Conservation (phyloP, 2,797 vertebrate species). For the Chiroxiphia lanceolata region DNA sequence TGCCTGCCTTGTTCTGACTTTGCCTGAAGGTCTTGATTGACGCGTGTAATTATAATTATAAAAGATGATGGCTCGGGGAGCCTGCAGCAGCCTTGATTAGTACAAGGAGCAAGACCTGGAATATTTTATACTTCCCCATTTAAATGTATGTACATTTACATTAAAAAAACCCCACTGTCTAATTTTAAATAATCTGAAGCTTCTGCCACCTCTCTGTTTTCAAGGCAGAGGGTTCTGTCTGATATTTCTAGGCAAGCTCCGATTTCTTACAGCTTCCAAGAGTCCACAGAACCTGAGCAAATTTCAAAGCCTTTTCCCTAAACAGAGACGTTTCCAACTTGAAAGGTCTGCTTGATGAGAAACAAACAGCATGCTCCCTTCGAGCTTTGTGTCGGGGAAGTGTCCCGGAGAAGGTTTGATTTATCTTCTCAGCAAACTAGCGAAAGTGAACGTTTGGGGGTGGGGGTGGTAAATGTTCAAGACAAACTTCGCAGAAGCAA, state of each 20-base stretch:
- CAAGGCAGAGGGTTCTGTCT: neutral
- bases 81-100: slow-evolving; percentile 72
- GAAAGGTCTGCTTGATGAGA: neutral
- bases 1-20: slow-evolving; percentile 66
- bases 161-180: neutral
- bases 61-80: slow-evolving; percentile 74
- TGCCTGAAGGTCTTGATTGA: slow-evolving; percentile 74
- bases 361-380: neutral
- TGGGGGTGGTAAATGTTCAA: neutral
- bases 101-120: slow-evolving; percentile 59
- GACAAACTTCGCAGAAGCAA: neutral
- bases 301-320: neutral
- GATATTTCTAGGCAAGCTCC: neutral
- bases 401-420: neutral
- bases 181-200: slow-evolving; percentile 21
- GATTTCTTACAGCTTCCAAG: neutral
- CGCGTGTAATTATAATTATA: slow-evolving; percentile 72
- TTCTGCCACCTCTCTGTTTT: slow-evolving; percentile 6
- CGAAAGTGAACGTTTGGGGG: neutral
- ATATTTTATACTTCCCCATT: slow-evolving; percentile 61
- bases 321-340: neutral
- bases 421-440: neutral
- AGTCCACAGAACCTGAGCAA: neutral
- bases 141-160: slow-evolving; percentile 37
- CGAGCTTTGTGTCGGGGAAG: neutral